These are phyloP conservation scores for Euphonia xanthogaster DNA, from an alignment of 2,797 vertebrate genomes.

Conservation along the genomic window DNA sequence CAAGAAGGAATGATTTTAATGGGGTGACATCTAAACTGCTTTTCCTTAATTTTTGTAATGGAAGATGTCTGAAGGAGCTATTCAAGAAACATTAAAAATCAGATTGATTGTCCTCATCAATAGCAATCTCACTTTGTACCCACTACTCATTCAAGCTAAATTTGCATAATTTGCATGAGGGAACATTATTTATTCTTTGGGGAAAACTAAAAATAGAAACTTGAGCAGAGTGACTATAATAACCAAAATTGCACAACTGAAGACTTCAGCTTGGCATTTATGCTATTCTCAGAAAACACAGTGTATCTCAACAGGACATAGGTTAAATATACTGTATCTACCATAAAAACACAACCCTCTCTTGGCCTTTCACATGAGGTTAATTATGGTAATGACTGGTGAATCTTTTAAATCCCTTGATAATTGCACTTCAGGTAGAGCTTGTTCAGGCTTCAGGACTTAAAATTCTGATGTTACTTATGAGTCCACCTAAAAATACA, in stretches of 20 bases:
- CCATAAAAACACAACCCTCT: not conserved
- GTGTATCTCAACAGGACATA: not conserved
- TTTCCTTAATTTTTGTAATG: not conserved
- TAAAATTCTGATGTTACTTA: not conserved
- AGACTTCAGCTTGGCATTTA: not conserved
- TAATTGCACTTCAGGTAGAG: not conserved
- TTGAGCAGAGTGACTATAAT: not conserved
- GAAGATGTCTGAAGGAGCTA: not conserved
- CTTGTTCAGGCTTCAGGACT: not conserved
- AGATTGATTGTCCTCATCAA: not conserved
- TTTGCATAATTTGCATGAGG: not conserved
- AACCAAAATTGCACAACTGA: not conserved
- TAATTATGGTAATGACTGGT: not conserved
- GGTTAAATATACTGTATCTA: not conserved
- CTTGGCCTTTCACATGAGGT: not conserved
- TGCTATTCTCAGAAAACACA: not conserved
- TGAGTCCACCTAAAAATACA: not conserved
- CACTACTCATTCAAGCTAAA: not conserved
- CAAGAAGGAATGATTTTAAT: not conserved
- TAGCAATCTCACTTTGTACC: not conserved
- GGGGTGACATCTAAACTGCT: not conserved
- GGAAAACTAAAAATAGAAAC: not conserved
- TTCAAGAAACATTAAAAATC: not conserved
- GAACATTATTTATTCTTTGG: not conserved
- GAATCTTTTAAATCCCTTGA: not conserved